Conservation (phyloP, 2,888 invertebrate genomes). For the Trissolcus brochymenae region DNA sequence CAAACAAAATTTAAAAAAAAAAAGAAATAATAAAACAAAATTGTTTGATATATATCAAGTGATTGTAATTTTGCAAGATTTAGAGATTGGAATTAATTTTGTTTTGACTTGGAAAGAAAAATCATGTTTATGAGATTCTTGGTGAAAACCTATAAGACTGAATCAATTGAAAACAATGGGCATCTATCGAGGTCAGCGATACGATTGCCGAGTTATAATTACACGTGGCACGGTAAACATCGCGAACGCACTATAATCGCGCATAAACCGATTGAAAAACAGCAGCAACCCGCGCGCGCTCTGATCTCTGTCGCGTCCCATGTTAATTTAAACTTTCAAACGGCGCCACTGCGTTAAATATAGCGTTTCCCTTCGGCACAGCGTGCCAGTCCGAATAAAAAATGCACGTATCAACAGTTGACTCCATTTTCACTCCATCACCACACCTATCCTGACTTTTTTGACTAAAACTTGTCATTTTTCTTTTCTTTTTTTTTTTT, state of each 20-base stretch:
- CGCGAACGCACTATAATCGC: constrained; percentile 32
- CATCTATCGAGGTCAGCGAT: constrained; percentile 43
- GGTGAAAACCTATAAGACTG: too few relatives aligned
- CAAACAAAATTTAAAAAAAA: too few relatives aligned
- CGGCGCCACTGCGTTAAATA: constrained; percentile 42
- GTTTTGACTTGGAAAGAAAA: too few relatives aligned
- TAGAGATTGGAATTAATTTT: too few relatives aligned
- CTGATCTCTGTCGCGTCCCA: constrained; percentile 27
- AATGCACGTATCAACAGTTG: not conserved
- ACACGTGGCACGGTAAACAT: constrained; percentile 35
- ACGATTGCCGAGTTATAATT: constrained; percentile 52
- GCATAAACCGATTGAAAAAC: constrained; percentile 44
- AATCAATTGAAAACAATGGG: constrained; percentile 23
- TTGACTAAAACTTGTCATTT: too few relatives aligned
- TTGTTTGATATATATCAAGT: too few relatives aligned
- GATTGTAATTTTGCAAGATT: too few relatives aligned
- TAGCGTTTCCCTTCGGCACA: constrained; percentile 28
- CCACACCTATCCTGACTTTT: not conserved
- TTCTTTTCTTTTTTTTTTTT: too few relatives aligned
- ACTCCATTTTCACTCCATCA: not conserved
- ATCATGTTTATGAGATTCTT: too few relatives aligned
- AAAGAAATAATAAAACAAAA: too few relatives aligned
- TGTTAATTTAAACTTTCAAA: constrained; percentile 52
- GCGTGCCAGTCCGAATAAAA: constrained; percentile 17
- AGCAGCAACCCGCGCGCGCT: constrained; percentile 21